These are phyloP conservation scores for Pseudanteris insignis DNA, from an alignment of 2,888 invertebrate genomes.

Conservation along the genomic window DNA sequence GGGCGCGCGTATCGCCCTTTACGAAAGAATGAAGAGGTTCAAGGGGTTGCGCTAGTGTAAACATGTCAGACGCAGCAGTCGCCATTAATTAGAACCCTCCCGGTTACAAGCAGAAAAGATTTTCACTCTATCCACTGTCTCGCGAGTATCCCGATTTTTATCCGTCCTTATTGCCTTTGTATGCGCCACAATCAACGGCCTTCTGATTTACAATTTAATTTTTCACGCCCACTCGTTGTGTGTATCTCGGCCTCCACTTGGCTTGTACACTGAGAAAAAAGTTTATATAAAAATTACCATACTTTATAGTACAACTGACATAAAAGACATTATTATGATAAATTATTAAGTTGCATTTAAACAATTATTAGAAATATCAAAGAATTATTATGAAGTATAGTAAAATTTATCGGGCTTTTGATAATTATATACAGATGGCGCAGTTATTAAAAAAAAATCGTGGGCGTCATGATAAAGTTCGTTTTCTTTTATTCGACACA, in stretches of 20 bases:
- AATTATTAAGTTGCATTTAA: no score
- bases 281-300: no score
- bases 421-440: no score
- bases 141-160: slow-evolving; percentile 42
- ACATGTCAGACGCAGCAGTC: slow-evolving; percentile 65
- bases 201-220: slow-evolving; percentile 36
- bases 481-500: no score
- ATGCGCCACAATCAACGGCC: slow-evolving; percentile 40
- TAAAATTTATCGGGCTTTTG: no score
- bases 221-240: slow-evolving; percentile 14
- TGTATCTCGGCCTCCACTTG: slow-evolving; percentile 4
- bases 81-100: slow-evolving; percentile 65
- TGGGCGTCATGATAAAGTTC: no score
- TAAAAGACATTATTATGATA: no score
- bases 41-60: slow-evolving; percentile 64
- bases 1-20: slow-evolving; percentile 51
- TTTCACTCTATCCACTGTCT: slow-evolving; percentile 39
- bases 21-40: slow-evolving; percentile 52
- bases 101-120: slow-evolving; percentile 41
- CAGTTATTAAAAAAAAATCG: no score
- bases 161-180: slow-evolving; percentile 44
- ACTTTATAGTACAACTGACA: no score
- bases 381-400: no score
- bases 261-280: no score
- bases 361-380: no score